Conservation (phyloP, 2,888 invertebrate genomes). For the Orchesella flavescens region DNA sequence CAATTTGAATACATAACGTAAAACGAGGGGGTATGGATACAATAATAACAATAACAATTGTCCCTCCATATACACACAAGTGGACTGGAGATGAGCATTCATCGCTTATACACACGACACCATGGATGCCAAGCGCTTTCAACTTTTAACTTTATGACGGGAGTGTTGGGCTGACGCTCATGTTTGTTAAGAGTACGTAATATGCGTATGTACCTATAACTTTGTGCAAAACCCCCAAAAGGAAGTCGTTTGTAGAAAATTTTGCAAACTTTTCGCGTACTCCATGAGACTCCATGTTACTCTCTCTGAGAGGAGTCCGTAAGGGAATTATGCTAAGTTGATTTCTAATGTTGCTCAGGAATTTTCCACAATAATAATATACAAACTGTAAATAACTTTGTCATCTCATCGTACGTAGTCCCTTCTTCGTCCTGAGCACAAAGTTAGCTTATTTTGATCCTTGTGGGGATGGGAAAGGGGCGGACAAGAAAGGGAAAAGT, state of each 20-base stretch:
- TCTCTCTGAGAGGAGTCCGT: conserved; percentile 20
- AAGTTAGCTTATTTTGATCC: too few relatives aligned
- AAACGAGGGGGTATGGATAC: conserved; percentile 33
- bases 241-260: background rate
- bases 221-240: too few relatives aligned
- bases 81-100: too few relatives aligned
- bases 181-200: background rate
- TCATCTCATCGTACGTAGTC: conserved; percentile 20
- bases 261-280: conserved; percentile 43
- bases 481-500: conserved; percentile 29
- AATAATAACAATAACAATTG: conserved; percentile 63
- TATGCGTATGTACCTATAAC: background rate
- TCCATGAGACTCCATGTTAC: background rate
- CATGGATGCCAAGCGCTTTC: background rate
- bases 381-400: conserved; percentile 59
- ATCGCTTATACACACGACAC: background rate
- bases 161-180: background rate
- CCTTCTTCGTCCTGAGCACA: background rate
- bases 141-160: background rate
- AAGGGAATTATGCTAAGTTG: conserved; percentile 61
- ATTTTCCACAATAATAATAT: conserved; percentile 58
- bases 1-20: conserved; percentile 13
- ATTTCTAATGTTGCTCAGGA: conserved; percentile 58
- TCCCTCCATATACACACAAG: background rate
- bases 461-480: too few relatives aligned